A percentile compares a stretch with the other conserved stretches of the same genome.
phyloP scores from a whole-genome alignment of 2,113 vertebrate species.

The Sander lucioperca region DNA sequence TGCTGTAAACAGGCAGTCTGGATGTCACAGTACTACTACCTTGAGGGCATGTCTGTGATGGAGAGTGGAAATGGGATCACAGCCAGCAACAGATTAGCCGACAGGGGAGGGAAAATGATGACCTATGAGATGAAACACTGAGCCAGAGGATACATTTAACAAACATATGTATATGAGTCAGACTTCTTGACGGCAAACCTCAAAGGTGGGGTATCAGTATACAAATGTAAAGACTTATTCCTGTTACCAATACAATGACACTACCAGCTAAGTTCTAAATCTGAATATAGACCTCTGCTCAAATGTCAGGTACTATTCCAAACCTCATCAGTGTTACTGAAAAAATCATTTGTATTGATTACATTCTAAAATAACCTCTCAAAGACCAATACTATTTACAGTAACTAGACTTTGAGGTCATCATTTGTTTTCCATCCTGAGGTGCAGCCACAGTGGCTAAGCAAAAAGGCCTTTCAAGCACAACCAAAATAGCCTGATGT shows the following conservation, averaged over 20 bases:
- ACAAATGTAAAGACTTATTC: background rate
- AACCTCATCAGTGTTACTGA: conserved; percentile 48
- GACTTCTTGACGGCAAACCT: conserved; percentile 8
- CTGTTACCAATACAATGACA: background rate
- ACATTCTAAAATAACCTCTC: conserved; percentile 56
- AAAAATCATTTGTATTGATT: conserved; percentile 63
- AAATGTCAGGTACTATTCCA: conserved; percentile 41
- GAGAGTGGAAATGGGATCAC: conserved; percentile 72
- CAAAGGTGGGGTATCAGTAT: background rate
- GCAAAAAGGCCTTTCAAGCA: conserved; percentile 18
- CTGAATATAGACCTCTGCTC: conserved; percentile 13
- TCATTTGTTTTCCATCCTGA: conserved; percentile 40
- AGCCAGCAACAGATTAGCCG: conserved; percentile 68
- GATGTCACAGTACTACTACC: conserved; percentile 56
- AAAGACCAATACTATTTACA: conserved; percentile 45
- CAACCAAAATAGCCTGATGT: conserved; percentile 12
- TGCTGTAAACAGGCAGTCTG: conserved; percentile 69
- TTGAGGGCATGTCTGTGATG: conserved; percentile 70
- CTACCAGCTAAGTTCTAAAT: background rate
- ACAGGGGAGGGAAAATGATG: conserved; percentile 59
- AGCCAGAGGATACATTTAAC: conserved; percentile 52
- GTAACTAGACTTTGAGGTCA: conserved; percentile 42
- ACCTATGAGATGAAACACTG: conserved; percentile 51
- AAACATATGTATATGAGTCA: conserved; percentile 2
- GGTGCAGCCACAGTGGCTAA: background rate